Evolutionary conservation across 2,797 vertebrate genomes (phyloP), one percentile per base, ranked within the genome.

Genomic region (Aldrovandia affinis): DNA sequence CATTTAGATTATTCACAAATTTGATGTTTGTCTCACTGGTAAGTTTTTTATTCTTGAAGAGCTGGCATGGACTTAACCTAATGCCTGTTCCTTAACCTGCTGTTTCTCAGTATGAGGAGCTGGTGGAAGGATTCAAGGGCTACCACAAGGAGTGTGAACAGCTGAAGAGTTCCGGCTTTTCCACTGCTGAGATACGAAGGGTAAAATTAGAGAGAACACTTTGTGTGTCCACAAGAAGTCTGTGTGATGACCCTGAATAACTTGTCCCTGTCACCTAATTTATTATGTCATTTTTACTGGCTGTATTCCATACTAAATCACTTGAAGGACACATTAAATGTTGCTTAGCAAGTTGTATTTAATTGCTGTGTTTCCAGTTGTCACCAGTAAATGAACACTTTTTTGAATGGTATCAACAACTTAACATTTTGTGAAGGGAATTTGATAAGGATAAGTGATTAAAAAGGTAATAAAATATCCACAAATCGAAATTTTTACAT

Each of bases 131-230:
- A 81, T 99, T 99, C 92, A 99, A 99, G 95, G 96, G 91, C 14
- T 95, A 97, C 73, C 98, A 99, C 91, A 99, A 98, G 92, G 97
- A 99, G 90, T 97, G 97, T 47, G 98, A 99, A 81, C 97, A 98
- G 85, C 96, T 99, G 85, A 98, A 96, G 93, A 96, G 94, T 63
- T 99, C 97, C 36, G 97, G 97, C 79, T 98, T 98, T 89, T 99
- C 97, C 87, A 97, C 97, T 28, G 96, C 97, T 88, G 98, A 99
- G 92, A 99, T 99, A 91, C 95, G 97, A 94, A 95, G 95, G 97
- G 98, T 99, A 96, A 96, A 89, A 73, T 85, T 63, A 55, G 39
- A 5, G 33, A 36, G 20, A 30, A 52, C 25, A n/a, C 33, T 63
- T 9, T 28, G 50, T 80, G 75, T 33, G 25, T 68, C 39, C 10